Evolutionary conservation across 2,888 invertebrate genomes (phyloP).

Genomic region (Glyphotaelius pellucidus): DNA sequence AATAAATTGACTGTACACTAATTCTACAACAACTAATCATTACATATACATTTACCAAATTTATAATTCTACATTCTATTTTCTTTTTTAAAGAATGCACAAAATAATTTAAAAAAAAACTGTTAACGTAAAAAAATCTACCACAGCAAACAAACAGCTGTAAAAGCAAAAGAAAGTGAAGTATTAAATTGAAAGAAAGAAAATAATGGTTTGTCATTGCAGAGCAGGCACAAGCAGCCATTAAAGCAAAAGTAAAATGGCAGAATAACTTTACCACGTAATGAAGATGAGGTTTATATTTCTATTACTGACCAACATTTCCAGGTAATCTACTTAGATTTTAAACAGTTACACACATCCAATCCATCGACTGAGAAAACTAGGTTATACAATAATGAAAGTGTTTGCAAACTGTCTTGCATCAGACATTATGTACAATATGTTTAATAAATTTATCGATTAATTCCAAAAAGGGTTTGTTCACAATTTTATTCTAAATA

Average conservation of each 20-base stretch:
- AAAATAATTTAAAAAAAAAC: neutral
- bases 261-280: neutral
- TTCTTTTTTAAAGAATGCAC: neutral
- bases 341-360: neutral
- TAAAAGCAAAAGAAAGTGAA: neutral
- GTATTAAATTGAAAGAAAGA: neutral
- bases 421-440: neutral
- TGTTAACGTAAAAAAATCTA: neutral
- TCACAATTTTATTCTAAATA: neutral
- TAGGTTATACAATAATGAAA: neutral
- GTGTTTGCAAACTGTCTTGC: neutral
- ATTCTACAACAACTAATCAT: neutral
- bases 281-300: neutral
- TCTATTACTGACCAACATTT: neutral
- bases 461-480: neutral
- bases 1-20: neutral
- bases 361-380: neutral
- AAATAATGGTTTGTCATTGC: neutral
- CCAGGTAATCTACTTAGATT: neutral
- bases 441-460: neutral
- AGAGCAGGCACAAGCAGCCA: neutral
- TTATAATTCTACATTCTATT: neutral
- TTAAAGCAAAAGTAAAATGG: neutral
- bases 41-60: neutral
- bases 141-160: neutral